Conservation (phyloP, 2,888 invertebrate species). For the Lepetodrilus schrolli region DNA sequence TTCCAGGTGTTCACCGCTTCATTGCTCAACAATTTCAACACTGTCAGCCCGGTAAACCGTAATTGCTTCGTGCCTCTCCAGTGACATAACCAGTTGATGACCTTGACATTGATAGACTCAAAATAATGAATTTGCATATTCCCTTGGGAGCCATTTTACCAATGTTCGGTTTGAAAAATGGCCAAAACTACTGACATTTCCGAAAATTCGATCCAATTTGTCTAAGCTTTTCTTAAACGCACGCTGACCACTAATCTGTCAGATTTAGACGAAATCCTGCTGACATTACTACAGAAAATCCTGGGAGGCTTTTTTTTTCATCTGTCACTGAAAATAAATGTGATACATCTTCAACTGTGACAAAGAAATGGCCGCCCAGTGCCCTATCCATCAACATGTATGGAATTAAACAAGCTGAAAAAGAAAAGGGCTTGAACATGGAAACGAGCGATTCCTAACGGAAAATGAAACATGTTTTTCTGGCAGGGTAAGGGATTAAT, state of each 20-base stretch:
- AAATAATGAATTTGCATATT: neutral
- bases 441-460: neutral
- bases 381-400: neutral
- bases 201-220: too few relatives aligned
- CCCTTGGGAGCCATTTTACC: neutral
- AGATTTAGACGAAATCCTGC: too few relatives aligned
- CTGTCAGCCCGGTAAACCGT: neutral
- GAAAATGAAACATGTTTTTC: neutral
- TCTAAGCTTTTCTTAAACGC: too few relatives aligned
- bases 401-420: neutral
- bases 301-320: too few relatives aligned
- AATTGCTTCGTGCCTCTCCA: slow-evolving; percentile 16
- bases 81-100: neutral
- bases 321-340: neutral
- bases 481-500: neutral
- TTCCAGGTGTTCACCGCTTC: neutral
- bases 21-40: neutral
- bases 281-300: too few relatives aligned
- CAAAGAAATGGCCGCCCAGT: neutral
- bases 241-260: too few relatives aligned
- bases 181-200: neutral
- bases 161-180: neutral
- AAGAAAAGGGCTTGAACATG: neutral
- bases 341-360: neutral
- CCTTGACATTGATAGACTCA: neutral